These are phyloP conservation scores for Cybosia mesomella DNA, from an alignment of 2,888 invertebrate species.

Conservation along the genomic window DNA sequence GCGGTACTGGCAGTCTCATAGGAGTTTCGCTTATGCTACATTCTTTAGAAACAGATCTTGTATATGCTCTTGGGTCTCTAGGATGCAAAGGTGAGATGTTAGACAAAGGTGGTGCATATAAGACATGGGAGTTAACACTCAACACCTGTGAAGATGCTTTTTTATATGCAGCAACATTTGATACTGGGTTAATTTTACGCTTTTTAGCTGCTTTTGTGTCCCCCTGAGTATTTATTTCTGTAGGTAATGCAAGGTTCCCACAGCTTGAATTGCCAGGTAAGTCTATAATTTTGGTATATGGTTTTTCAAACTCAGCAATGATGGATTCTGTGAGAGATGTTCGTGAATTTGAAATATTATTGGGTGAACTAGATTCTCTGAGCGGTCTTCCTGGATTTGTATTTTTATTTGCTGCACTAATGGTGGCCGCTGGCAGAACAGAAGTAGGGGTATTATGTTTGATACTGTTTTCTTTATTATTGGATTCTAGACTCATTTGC, in stretches of 20 bases:
- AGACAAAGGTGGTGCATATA: neutral
- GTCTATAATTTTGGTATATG: neutral
- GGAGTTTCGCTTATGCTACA: neutral
- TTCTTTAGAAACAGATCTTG: neutral
- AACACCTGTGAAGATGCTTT: neutral
- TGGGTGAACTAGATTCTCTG: neutral
- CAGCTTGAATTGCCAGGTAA: neutral
- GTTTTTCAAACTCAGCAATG: constrained; percentile 6
- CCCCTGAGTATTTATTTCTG: neutral
- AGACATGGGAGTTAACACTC: neutral
- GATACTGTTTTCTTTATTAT: too few species aligned
- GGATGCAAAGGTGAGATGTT: constrained; percentile 6
- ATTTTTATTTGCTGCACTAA: too few species aligned
- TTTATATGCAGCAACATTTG: constrained; percentile 12
- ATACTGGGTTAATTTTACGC: constrained; percentile 12
- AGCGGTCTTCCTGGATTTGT: too few species aligned
- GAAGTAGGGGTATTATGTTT: too few species aligned
- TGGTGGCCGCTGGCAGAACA: too few species aligned
- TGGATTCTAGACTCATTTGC: too few species aligned
- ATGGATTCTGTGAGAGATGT: constrained; percentile 8
- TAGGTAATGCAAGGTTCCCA: neutral
- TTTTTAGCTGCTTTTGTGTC: neutral
- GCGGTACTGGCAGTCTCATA: constrained; percentile 9
- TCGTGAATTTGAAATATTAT: neutral
- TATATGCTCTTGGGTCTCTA: constrained; percentile 6